Base-by-base conservation (phyloP, 2,113 vertebrate genomes). In the Oreochromis niloticus region DNA sequence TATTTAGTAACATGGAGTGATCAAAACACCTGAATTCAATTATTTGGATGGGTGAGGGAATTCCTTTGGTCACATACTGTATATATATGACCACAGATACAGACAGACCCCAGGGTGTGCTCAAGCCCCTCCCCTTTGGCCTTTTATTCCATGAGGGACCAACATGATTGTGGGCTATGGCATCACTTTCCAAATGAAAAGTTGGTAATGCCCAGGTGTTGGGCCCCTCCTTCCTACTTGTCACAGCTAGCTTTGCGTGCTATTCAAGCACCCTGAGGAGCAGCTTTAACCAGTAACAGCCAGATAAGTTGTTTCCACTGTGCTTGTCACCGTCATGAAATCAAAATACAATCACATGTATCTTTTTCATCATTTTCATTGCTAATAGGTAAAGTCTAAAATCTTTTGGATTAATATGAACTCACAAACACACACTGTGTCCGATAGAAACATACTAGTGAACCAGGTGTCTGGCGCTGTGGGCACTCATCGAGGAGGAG, bases 31-130 rank as follows among this genome's bases (percentile, higher is more conserved):
- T 61, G 59, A 61, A 61, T 34, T 61, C 0, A 34, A 0, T 34
- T 19, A 19, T 34, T 61, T 34, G 0, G 0, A 61, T 61, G 5
- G 30, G 30, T 63, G 2, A 61, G 0, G 0, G 57, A 32, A 59
- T 59, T 32, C 1, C 17, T 9, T 61, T 61, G 27, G 57, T 2
- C 59, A 6, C 3, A 3, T 19, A 34, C 1, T 7, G 7, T 36
- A 36, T 36, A 2, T 61, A 34, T 63, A 19, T 11, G 16, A 63
- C 30, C 59, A 63, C 59, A 63, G 59, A 34, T 34, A 0, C 30
- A 63, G 5, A 19, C 30, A 34, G 34, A 34, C 30, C 5, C 59
- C 30, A 34, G 30, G 59, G 19, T 63, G 59, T 63, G 17, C 32
- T 63, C 9, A 63, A 63, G 59, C 17, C 0, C 32, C 32, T 63